Conservation (phyloP, 1,140 invertebrate genomes). For the Bilobella aurantiaca region DNA sequence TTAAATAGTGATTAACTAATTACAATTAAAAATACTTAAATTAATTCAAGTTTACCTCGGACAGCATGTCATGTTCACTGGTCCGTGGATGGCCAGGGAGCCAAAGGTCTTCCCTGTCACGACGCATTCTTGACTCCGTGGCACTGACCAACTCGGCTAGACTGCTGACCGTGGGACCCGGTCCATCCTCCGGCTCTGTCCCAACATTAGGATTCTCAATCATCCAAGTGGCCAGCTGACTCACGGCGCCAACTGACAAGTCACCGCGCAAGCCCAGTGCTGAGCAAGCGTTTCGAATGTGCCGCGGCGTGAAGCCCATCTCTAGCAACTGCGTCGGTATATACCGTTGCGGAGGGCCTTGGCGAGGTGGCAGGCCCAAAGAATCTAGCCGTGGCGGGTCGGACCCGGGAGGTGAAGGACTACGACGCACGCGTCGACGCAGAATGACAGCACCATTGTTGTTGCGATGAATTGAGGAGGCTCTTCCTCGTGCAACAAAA, state of each 20-base stretch:
- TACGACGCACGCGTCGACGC: neutral
- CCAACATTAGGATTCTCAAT: conserved; percentile 50
- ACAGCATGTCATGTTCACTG: no score
- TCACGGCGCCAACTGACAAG: conserved; percentile 47
- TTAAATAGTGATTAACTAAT: neutral
- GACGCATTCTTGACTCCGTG: neutral
- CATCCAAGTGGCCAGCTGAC: conserved; percentile 57
- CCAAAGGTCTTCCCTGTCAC: neutral
- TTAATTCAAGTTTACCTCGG: no score
- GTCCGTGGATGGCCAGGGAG: no score
- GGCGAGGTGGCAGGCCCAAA: neutral
- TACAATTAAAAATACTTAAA: neutral
- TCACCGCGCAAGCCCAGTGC: conserved; percentile 47
- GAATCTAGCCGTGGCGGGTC: neutral
- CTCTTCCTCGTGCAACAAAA: neutral
- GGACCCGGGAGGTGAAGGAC: no score
- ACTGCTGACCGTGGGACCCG: neutral
- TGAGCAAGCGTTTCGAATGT: conserved; percentile 50
- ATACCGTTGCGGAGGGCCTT: neutral
- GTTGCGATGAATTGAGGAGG: neutral
- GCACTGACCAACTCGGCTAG: neutral
- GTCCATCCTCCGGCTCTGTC: conserved; percentile 21
- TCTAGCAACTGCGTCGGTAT: conserved; percentile 18
- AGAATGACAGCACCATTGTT: neutral
- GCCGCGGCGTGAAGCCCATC: conserved; percentile 51